These are phyloP conservation scores for Amblyraja radiata DNA, from an alignment of 2,797 vertebrate species.

Conservation along the genomic window DNA sequence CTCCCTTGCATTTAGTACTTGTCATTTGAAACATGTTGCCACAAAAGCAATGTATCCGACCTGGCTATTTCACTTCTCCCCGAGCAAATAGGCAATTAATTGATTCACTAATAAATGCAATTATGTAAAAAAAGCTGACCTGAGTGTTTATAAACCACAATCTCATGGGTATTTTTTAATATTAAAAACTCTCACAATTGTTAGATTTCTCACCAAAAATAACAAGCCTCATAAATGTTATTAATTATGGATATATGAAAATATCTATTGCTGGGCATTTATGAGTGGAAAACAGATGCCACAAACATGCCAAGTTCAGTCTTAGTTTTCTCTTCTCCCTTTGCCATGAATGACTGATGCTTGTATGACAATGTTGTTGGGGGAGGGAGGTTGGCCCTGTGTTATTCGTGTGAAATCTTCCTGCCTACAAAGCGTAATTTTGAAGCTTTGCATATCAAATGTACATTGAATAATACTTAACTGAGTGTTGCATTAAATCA, in stretches of 20 bases:
- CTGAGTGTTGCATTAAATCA: neutral
- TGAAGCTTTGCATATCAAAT: neutral
- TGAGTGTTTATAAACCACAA: neutral
- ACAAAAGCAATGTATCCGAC: neutral
- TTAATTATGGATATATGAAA: neutral
- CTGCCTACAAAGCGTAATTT: neutral
- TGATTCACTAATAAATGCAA: neutral
- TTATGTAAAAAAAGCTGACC: neutral
- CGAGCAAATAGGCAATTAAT: neutral
- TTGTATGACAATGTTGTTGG: neutral
- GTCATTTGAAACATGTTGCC: neutral
- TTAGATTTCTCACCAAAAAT: neutral
- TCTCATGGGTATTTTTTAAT: neutral
- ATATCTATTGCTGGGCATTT: slow-evolving; percentile 1
- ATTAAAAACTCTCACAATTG: too few species aligned
- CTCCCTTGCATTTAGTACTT: neutral
- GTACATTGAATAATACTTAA: neutral
- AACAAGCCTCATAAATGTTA: neutral
- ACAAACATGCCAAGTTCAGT: neutral
- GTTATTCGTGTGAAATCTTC: neutral
- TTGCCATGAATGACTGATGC: slow-evolving; percentile 20
- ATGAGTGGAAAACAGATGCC: neutral
- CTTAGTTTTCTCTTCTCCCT: neutral
- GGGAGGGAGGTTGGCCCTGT: too few species aligned
- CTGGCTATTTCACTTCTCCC: neutral